A percentile compares a stretch with the other conserved stretches of the same genome.
These are phyloP conservation scores for Trinorchestia longiramus DNA, from an alignment of 1,140 invertebrate genomes.

Conservation along the genomic window DNA sequence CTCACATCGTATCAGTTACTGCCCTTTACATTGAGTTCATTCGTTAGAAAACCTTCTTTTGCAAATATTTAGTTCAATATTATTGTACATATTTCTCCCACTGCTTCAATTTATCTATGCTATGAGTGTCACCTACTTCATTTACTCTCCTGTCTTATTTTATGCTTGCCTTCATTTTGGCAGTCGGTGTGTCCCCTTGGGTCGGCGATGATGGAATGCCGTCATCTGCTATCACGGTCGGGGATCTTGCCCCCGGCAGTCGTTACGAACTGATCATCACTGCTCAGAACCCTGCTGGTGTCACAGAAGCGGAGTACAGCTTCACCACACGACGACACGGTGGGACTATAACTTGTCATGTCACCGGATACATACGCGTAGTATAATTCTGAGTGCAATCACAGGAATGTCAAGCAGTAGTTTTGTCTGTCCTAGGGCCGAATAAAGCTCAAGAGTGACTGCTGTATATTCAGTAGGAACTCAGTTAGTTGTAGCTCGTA, in stretches of 20 bases:
- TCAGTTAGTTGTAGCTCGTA: too few relatives aligned
- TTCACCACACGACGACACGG: conserved; percentile 76
- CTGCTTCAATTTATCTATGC: too few relatives aligned
- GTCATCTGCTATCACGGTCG: background rate
- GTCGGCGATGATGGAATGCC: background rate
- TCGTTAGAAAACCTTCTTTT: too few relatives aligned
- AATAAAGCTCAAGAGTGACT: too few relatives aligned
- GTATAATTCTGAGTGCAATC: too few relatives aligned
- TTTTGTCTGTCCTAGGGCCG: too few relatives aligned
- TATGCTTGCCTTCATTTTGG: background rate
- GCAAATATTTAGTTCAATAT: background rate
- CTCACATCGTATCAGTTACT: too few relatives aligned
- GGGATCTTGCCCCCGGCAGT: conserved; percentile 83
- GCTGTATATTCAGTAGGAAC: too few relatives aligned
- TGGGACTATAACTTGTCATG: background rate
- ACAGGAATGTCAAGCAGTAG: too few relatives aligned
- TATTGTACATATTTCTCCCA: background rate
- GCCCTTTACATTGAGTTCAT: too few relatives aligned
- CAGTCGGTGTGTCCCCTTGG: background rate
- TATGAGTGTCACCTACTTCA: too few relatives aligned
- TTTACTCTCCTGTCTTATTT: background rate
- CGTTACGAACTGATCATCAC: conserved; percentile 88
- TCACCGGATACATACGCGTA: too few relatives aligned
- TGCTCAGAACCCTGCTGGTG: conserved; percentile 92
- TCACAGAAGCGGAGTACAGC: conserved; percentile 85